A percentile compares a stretch with the other conserved stretches of the same genome.
Conservation (phyloP, 2,888 invertebrate species). For the Lacanobia wlatinum region DNA sequence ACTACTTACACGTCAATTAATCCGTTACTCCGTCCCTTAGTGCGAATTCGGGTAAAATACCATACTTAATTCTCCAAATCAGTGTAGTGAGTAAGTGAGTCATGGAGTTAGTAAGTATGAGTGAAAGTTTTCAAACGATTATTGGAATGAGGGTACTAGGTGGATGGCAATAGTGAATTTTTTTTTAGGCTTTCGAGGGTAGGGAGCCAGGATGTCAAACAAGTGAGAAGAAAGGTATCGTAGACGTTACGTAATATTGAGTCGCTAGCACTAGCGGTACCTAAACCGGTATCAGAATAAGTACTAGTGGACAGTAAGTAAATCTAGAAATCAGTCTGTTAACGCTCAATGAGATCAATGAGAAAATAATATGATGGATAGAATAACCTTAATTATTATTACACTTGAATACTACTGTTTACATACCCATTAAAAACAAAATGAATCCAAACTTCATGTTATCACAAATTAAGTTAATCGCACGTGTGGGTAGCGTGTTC, state of each 20-base stretch:
- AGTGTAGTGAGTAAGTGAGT: background rate
- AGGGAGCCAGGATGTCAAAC: background rate
- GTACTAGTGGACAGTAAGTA: background rate
- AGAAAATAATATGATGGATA: background rate
- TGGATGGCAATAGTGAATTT: background rate
- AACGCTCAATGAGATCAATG: background rate
- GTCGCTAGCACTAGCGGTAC: background rate
- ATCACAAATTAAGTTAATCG: slow-evolving; percentile 6
- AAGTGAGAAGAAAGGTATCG: slow-evolving; percentile 1
- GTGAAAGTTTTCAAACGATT: background rate
- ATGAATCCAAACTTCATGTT: slow-evolving; percentile 65
- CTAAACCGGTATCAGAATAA: slow-evolving; percentile 4
- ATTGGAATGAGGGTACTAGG: background rate
- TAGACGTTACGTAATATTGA: background rate
- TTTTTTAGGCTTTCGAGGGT: background rate
- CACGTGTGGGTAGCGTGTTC: slow-evolving; percentile 34
- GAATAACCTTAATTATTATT: background rate
- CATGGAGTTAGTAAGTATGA: too few relatives aligned
- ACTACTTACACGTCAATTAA: background rate
- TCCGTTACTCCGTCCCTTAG: background rate
- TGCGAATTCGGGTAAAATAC: background rate
- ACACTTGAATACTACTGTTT: background rate
- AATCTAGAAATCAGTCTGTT: background rate
- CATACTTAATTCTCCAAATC: background rate
- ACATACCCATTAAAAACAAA: slow-evolving; percentile 68